These are phyloP conservation scores for Phrynocephalus guinanensis DNA, from an alignment of 2,797 vertebrate genomes.

Conservation along the genomic window DNA sequence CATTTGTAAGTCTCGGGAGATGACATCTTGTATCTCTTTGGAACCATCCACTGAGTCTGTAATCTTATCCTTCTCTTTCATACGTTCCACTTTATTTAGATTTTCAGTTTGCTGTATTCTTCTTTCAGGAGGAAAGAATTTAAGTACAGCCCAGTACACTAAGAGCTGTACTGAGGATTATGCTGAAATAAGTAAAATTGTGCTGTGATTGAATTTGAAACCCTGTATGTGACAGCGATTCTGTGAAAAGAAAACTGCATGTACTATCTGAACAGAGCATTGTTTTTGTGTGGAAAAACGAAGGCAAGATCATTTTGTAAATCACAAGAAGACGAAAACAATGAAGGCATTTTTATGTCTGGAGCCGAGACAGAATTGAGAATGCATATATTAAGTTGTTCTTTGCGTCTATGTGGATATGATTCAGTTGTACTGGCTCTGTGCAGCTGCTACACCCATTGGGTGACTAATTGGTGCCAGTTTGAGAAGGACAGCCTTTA, in stretches of 20 bases:
- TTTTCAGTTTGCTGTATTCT: not conserved
- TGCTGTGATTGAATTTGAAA: not conserved
- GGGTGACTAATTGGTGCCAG: not conserved
- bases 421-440: constrained; percentile 27
- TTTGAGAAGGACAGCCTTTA: constrained; percentile 21
- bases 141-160: not conserved
- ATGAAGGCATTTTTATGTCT: not conserved
- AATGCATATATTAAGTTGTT: constrained; percentile 43
- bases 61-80: not conserved
- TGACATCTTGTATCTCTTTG: not conserved
- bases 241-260: not conserved
- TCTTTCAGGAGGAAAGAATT: not conserved
- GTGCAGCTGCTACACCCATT: constrained; percentile 26
- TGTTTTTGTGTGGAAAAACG: not conserved
- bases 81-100: not conserved
- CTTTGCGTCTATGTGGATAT: constrained; percentile 14
- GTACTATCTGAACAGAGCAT: not conserved
- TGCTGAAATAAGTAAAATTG: not conserved
- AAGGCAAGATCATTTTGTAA: constrained; percentile 25
- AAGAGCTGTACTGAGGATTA: not conserved
- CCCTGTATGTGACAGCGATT: not conserved
- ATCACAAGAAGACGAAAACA: not conserved
- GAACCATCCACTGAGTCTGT: not conserved
- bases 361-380: not conserved
- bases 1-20: not conserved